Conservation (phyloP, 2,888 invertebrate genomes). For the Thalpophila matura region DNA sequence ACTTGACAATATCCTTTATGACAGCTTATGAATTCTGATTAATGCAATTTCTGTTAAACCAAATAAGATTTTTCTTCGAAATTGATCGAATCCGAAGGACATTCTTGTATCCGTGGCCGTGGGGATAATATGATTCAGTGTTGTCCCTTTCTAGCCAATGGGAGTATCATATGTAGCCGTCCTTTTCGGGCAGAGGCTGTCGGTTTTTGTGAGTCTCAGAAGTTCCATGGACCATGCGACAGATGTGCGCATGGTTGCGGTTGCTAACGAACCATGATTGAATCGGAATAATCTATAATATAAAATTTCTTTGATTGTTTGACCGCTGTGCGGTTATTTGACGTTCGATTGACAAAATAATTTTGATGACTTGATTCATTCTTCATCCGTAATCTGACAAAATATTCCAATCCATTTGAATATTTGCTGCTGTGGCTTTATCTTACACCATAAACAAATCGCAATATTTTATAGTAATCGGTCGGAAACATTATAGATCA, state of each 20-base stretch:
- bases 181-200: slow-evolving; percentile 78
- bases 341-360: slow-evolving; percentile 65
- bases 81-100: slow-evolving; percentile 77
- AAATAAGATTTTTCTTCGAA: slow-evolving; percentile 70
- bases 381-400: slow-evolving; percentile 21
- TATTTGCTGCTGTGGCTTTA: not conserved
- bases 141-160: slow-evolving; percentile 70
- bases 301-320: slow-evolving; percentile 81
- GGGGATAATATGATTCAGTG: slow-evolving; percentile 75
- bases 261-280: slow-evolving; percentile 87
- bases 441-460: slow-evolving; percentile 25
- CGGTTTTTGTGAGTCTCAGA: slow-evolving; percentile 87
- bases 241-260: slow-evolving; percentile 89
- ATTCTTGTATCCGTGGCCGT: slow-evolving; percentile 73
- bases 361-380: slow-evolving; percentile 44
- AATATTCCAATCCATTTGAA: slow-evolving; percentile 1
- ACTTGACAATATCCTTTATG: slow-evolving; percentile 64
- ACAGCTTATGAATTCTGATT: slow-evolving; percentile 71
- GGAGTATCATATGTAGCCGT: slow-evolving; percentile 67
- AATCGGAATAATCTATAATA: slow-evolving; percentile 89
- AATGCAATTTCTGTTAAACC: slow-evolving; percentile 66
- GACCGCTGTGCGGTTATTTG: slow-evolving; percentile 78
- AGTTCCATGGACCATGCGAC: slow-evolving; percentile 87
- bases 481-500: slow-evolving; percentile 43
- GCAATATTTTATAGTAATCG: slow-evolving; percentile 37